Conservation (phyloP, 2,113 vertebrate species). For the Grantiella picta region DNA sequence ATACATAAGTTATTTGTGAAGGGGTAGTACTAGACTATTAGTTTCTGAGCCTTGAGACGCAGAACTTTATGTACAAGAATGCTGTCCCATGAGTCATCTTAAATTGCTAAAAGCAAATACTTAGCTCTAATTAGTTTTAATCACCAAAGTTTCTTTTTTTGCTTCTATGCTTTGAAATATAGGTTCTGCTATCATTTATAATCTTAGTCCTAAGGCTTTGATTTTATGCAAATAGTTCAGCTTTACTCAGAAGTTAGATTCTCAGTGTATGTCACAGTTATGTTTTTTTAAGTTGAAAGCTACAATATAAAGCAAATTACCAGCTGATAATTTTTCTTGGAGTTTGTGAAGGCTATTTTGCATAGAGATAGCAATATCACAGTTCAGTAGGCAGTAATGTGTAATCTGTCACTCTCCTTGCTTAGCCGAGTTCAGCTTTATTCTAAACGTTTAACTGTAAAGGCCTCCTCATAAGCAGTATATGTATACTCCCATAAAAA, state of each 20-base stretch:
- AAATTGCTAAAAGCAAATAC: slow-evolving; percentile 55
- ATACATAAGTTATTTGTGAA: slow-evolving; percentile 16
- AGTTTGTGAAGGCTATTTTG: background rate
- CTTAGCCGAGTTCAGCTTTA: background rate
- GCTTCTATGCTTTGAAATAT: slow-evolving; percentile 8
- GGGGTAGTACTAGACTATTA: background rate
- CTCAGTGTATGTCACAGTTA: background rate
- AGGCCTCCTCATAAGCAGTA: background rate
- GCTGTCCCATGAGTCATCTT: slow-evolving; percentile 10
- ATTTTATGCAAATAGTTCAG: slow-evolving; percentile 33
- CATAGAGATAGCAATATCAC: background rate
- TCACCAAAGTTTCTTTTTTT: slow-evolving; percentile 11
- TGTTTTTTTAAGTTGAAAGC: background rate
- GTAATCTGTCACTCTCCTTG: background rate
- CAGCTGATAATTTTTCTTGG: background rate
- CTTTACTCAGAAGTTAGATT: background rate
- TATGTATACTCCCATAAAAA: rapidly evolving
- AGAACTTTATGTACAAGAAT: background rate
- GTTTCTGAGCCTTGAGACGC: slow-evolving; percentile 6
- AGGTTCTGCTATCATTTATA: background rate
- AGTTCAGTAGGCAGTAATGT: background rate
- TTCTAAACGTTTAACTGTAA: background rate
- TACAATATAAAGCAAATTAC: background rate
- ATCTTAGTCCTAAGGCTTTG: slow-evolving; percentile 33
- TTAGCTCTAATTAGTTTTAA: slow-evolving; percentile 58